Base-by-base conservation (phyloP, 2,888 invertebrate genomes). In the Argyresthia goedartella region DNA sequence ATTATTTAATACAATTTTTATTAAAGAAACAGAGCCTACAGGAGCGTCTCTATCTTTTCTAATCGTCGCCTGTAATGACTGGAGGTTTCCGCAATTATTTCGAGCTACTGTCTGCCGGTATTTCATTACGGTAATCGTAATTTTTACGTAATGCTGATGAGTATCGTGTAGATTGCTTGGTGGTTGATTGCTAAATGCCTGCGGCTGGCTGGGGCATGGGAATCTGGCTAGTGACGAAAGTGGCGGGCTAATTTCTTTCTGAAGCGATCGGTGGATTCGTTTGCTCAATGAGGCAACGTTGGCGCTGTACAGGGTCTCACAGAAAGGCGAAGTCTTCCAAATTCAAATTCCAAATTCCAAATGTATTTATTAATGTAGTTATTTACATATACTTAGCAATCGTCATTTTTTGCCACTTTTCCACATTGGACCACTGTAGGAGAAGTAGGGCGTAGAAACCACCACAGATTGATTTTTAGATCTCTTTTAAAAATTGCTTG, bases 71-170 rank as follows among this genome's bases (percentile, higher is more conserved):
- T 64, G 14, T 76, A 76, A 76, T 84, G 75, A 78, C 76, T 75
- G 76, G 71, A 71, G 74, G 66, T 71, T 73, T 72, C 73, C 73
- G 78, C 80, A 84, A 86, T 86, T 86, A 85, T 82, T 81, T 25
- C 25, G 80, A 76, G 76, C 68, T 68, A 67, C 68, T 71, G 62
- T 63, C 59, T 65, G 67, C 64, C 64, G 70, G 67, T 77, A 77
- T 80, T 85, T 82, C 77, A 82, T 84, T 85, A 85, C 84, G 69
- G 84, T 85, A 81, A 81, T 81, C 76, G 78, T 76, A 81, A 85
- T 82, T 82, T 84, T 84, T 81, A 81, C 84, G 84, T 84, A 86
- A 86, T 81, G 62, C 68, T 67, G 81, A 76, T 80, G 68, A 47
- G 61, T 73, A 77, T 78, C 80, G 69, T 67, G 59, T 56, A 73